phyloP scores from a whole-genome alignment of 2,113 vertebrate species.

The Lichenostomus cassidix region DNA sequence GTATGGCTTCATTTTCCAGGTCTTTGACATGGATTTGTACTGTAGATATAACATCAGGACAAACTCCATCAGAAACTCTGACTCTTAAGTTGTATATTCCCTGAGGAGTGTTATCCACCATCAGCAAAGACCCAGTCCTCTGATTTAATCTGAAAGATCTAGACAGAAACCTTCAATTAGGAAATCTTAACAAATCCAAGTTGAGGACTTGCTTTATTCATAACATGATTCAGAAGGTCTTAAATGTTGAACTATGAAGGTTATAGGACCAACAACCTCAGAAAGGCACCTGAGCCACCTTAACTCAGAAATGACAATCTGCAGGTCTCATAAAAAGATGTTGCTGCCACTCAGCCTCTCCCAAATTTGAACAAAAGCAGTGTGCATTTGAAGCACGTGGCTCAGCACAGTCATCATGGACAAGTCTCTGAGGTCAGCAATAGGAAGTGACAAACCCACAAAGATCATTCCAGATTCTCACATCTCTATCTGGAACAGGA shows the following conservation, averaged over 20 bases:
- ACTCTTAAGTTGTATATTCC: constrained; percentile 83
- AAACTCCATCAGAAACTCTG: constrained; percentile 85
- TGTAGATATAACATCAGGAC: constrained; percentile 84
- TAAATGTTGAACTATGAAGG: neutral
- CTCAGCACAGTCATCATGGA: neutral
- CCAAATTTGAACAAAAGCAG: neutral
- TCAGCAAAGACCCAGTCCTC: constrained; percentile 84
- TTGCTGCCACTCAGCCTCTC: neutral
- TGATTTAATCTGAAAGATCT: constrained; percentile 88
- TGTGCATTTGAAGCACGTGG: fast-evolving
- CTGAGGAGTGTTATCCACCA: constrained; percentile 80
- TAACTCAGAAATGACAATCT: neutral
- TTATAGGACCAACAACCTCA: neutral
- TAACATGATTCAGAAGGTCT: neutral
- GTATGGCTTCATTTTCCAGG: constrained; percentile 81
- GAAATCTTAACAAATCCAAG: neutral
- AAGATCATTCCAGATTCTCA: neutral
- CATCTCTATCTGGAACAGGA: neutral
- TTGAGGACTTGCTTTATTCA: neutral
- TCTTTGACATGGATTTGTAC: constrained; percentile 82
- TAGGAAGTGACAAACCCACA: neutral
- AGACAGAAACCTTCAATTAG: constrained; percentile 5
- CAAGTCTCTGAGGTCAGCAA: neutral
- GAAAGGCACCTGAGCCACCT: neutral
- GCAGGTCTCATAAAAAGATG: neutral